These are phyloP conservation scores for Augochlora pura DNA, from an alignment of 1,140 invertebrate species.

Conservation along the genomic window DNA sequence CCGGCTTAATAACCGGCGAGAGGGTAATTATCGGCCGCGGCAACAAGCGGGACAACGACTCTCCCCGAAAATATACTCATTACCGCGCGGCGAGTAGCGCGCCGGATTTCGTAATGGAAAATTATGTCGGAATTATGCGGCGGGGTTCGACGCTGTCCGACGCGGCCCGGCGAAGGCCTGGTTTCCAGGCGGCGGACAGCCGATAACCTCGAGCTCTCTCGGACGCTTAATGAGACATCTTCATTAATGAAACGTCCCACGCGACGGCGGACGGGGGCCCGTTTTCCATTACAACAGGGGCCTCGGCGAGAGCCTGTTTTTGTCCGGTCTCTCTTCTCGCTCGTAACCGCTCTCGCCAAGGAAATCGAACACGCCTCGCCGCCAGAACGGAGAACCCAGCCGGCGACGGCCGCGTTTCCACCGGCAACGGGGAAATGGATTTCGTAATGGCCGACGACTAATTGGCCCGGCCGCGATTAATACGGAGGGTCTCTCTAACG, in stretches of 20 bases:
- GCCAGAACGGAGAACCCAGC: no score
- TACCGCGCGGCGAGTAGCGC: slow-evolving; percentile 13
- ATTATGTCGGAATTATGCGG: slow-evolving; percentile 56
- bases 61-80: slow-evolving; percentile 22
- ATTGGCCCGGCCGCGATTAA: slow-evolving; percentile 46
- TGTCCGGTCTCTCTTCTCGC: not conserved
- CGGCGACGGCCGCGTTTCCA: slow-evolving; percentile 15
- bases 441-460: slow-evolving; percentile 39
- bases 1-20: slow-evolving; percentile 5
- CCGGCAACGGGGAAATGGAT: slow-evolving; percentile 38
- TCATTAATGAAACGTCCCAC: slow-evolving; percentile 62
- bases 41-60: slow-evolving; percentile 37
- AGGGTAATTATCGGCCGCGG: slow-evolving; percentile 42
- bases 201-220: slow-evolving; percentile 56
- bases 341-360: not conserved
- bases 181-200: slow-evolving; percentile 42
- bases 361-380: not conserved
- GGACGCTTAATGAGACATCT: slow-evolving; percentile 60
- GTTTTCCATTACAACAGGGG: slow-evolving; percentile 44
- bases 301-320: slow-evolving; percentile 9
- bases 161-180: slow-evolving; percentile 26
- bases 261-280: slow-evolving; percentile 23
- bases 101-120: slow-evolving; percentile 56
- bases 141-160: no score
- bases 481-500: slow-evolving; percentile 26